Evolutionary conservation across 2,113 vertebrate species (phyloP).

Genomic region (Bos taurus): DNA sequence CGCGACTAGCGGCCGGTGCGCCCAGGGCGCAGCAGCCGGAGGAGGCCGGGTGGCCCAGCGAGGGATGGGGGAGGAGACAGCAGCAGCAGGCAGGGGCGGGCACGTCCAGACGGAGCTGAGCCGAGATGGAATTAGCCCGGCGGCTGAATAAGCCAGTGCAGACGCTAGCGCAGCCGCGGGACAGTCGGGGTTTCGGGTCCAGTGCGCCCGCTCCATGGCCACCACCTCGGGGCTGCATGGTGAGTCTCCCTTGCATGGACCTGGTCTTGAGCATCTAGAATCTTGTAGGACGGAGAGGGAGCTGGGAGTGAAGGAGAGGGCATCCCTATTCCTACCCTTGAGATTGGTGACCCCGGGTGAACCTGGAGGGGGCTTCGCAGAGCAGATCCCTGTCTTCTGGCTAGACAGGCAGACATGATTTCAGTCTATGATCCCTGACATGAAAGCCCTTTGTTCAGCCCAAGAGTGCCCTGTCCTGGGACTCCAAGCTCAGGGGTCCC

Average conservation of each 20-base stretch:
- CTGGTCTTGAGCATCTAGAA: background rate
- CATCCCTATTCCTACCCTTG: background rate
- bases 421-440: background rate
- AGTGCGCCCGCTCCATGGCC: constrained; percentile 19
- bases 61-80: background rate
- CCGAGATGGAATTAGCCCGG: constrained; percentile 55
- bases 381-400: background rate
- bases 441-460: background rate
- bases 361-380: background rate
- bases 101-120: constrained; percentile 30
- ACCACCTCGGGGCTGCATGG: background rate
- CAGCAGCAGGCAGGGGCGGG: constrained; percentile 53
- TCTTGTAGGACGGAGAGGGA: background rate
- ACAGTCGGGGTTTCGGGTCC: background rate
- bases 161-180: background rate
- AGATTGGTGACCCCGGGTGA: background rate
- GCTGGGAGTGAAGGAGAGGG: background rate
- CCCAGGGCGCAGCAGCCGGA: background rate
- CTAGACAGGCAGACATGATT: background rate
- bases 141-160: constrained; percentile 21
- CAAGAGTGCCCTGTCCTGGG: background rate
- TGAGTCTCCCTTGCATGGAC: constrained; percentile 34
- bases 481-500: background rate
- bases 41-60: background rate
- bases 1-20: fast-evolving